Base-by-base conservation (phyloP, 2,888 invertebrate species). In the Holacanthella duospinosa region DNA sequence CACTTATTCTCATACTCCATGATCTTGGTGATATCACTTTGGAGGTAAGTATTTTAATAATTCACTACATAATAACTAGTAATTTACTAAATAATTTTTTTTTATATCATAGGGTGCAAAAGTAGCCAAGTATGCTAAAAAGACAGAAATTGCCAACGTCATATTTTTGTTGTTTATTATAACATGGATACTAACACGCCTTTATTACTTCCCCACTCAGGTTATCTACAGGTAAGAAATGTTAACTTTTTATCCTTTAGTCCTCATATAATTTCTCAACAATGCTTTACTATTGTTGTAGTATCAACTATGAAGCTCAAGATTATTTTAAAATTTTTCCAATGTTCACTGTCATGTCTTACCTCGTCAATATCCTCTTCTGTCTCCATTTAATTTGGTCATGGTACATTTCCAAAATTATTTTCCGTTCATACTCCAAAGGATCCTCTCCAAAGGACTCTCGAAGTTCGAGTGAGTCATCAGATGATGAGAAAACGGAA, bases 21-120 rank as follows among this genome's bases (percentile, higher is more conserved):
- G 93, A 93, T 78, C 86, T 86, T 75, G 90, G 91, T 1, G 93
- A 93, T 77, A 89, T 92, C 76, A 88, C 92, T 75, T 79, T 93
- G 61, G 92, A 93, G 81, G 86, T 87, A 77, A 77, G 75, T 70
- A 29, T 16, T 36, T 27, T 36, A 6, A 6, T 6, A 36, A 36
- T 6, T 16, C 6, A 36, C 36, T 36, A 36, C 6, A 36, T 16
- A n/a, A n/a, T n/a, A n/a, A n/a, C 27, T 29, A 78, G 80, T 36
- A 16, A 9, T 9, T 36, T 36, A 36, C 36, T 36, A 16, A 16
- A 36, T 9, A 36, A 9, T 16, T 9, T 36, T 36, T 21, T 48
- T 48, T 48, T 21, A 48, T 12, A 36, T 36, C 16, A 12, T 16
- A 36, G 48, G 6, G 4, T 9, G 21, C 48, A 4, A 48, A 48